phyloP scores from a whole-genome alignment of 2,888 invertebrate genomes.

The Spisula solida region DNA sequence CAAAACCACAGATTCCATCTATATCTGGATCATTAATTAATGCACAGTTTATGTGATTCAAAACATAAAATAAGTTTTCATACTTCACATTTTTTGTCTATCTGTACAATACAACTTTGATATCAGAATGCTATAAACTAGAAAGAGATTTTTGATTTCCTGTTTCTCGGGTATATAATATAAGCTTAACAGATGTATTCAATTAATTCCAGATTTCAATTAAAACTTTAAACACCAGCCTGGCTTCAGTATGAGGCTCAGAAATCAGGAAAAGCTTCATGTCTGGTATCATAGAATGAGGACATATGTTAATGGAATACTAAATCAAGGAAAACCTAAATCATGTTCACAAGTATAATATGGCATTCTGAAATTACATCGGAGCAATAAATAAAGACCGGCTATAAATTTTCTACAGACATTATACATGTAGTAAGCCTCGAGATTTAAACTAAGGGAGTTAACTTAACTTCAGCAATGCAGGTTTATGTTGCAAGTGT shows the following conservation, averaged over 20 bases:
- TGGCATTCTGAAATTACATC: neutral
- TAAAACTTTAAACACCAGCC: constrained; percentile 40
- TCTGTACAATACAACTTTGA: neutral
- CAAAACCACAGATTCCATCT: too few relatives aligned
- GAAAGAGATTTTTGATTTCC: neutral
- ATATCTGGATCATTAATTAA: neutral
- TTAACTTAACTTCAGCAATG: neutral
- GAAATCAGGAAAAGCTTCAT: neutral
- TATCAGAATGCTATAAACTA: neutral
- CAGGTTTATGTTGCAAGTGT: neutral
- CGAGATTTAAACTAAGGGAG: neutral
- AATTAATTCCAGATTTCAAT: constrained; percentile 63
- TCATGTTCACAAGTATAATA: too few relatives aligned
- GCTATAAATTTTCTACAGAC: neutral
- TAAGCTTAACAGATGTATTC: constrained; percentile 53
- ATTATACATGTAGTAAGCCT: neutral
- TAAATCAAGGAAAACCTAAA: neutral
- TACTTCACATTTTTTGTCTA: neutral
- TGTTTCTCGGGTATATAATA: constrained; percentile 39
- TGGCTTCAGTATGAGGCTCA: neutral
- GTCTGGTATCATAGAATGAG: neutral
- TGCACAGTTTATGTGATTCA: neutral
- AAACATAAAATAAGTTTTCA: neutral
- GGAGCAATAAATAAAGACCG: neutral
- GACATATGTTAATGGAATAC: neutral